Base-by-base conservation (phyloP, 2,888 invertebrate species). In the Drosophila yooni region DNA sequence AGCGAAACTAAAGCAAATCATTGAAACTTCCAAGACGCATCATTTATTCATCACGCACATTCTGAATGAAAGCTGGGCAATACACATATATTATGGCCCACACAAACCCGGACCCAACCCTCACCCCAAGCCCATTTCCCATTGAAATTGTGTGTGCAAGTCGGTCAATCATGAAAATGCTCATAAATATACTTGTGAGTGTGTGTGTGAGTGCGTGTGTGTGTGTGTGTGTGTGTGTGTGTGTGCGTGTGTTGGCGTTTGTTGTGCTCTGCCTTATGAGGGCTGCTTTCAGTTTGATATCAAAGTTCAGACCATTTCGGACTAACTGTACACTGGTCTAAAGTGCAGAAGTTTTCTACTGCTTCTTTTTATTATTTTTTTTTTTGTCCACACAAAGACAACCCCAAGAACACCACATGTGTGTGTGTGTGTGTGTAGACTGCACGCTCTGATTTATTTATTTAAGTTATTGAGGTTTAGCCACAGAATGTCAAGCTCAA, bases 41-140 rank as follows among this genome's bases (percentile, higher is more conserved):
- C 89, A 89, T 88, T 88, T 88, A 89, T 86, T 88, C 89, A 89
- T 84, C 82, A 81, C 86, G 79, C 83, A 89, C 68, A 78, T 70
- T 76, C 80, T 56, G 74, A 74, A 74, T 79, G 81, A 82, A 76
- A 80, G 82, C 62, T 70, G 66, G 62, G 70, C 66, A 73, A 81
- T 59, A 76, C 58, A 69, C 70, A 81, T 77, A 77, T 75, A 83
- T 76, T 76, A 81, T 78, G 66, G 48, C 58, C 60, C 67, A 25
- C 43, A 21, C 21, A 40, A 6, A 10, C 21, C 10, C 5, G 11
- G 11, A 5, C 3, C 4, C 50, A 18, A 27, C 18, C 25, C 25
- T 10, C 27, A 15, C 8, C 18, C 18, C 48, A 50, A 10, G 1
- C 10, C 15, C 51, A 46, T 31, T 13, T 38, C 25, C 54, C 68